Evolutionary conservation across 2,797 vertebrate genomes (phyloP), one percentile per base, ranked within the genome.

Genomic region (Coluber constrictor): DNA sequence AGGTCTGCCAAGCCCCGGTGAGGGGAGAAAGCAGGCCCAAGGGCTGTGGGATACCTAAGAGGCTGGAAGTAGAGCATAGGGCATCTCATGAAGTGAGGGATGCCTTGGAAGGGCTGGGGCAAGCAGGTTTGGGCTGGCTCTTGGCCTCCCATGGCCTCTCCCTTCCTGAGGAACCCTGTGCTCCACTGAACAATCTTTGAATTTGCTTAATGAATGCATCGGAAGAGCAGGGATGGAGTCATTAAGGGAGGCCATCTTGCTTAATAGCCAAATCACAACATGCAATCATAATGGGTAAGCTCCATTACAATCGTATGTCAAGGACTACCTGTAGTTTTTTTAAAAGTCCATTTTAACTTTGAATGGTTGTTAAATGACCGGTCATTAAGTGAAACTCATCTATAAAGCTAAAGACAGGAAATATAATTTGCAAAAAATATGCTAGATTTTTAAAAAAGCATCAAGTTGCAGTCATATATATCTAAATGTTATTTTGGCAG

Each of bases 361-460:
- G 61, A 63, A 13, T 29, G 61, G 27, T 66, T 25, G 11, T 63
- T 74, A 74, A 74, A 18, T 74, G 32, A 74, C 66, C 1, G 6
- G 6, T 74, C n/a, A 37, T 74, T 37, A 20, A 70, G n/a, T 32
- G n/a, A 70, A 70, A 5, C 18, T 70, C n/a, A 70, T 32, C 15
- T 70, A 70, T 37, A 94, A 87, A 89, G 1, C 43, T 79, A 86
- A 92, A 95, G 83, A 25, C 47, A 87, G 13, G 86, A 74, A 91
- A 70, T 6, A 86, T 0, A 23, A 90, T 51, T 60, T 90, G 32
- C 66, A 88, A 89, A 15, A 61, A 74, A 47, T 59, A 57, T 3
- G 87, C 79, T 93, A 37, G 79, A 94, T 94, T 56, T 56, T 13
- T 9, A 63, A 66, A 92, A 70, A 20, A 54, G 8, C 3, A n/a